phyloP scores from a whole-genome alignment of 2,797 vertebrate species.

The Rhynchotus rufescens region DNA sequence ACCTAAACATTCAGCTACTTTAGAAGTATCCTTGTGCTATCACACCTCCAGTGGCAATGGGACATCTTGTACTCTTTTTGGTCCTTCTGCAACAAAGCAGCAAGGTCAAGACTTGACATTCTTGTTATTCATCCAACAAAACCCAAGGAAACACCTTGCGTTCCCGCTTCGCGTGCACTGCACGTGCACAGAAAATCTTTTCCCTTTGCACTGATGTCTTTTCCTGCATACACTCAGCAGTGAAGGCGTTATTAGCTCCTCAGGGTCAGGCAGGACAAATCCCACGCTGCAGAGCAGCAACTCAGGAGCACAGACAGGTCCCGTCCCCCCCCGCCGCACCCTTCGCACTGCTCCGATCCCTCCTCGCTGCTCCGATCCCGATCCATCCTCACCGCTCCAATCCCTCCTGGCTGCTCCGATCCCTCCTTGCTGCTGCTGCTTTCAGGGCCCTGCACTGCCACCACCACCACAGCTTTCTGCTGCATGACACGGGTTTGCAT shows the following conservation, averaged over 20 bases:
- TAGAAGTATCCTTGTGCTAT: neutral
- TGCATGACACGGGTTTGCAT: accelerated
- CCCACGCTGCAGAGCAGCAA: too few species aligned
- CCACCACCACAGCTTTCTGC: too few species aligned
- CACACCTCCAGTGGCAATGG: accelerated
- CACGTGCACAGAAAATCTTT: neutral
- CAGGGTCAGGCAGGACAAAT: neutral
- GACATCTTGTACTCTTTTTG: neutral
- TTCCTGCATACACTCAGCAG: neutral
- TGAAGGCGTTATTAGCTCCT: neutral
- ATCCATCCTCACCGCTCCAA: too few species aligned
- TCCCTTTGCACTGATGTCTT: neutral
- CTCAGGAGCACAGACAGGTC: too few species aligned
- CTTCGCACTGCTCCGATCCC: too few species aligned
- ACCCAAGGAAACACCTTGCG: too few species aligned
- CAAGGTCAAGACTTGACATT: too few species aligned
- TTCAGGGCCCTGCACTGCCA: neutral
- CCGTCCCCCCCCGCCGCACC: too few species aligned
- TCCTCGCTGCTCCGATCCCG: too few species aligned
- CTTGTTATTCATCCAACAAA: too few species aligned
- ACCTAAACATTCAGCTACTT: neutral
- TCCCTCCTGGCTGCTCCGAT: neutral
- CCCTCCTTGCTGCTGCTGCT: accelerated
- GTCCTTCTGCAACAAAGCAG: neutral
- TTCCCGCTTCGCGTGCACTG: too few species aligned